Percentiles rank a stretch among this genome's conserved stretches.
Evolutionary conservation across 2,888 invertebrate species (phyloP).

Genomic region (Hemistola chrysoprasaria): DNA sequence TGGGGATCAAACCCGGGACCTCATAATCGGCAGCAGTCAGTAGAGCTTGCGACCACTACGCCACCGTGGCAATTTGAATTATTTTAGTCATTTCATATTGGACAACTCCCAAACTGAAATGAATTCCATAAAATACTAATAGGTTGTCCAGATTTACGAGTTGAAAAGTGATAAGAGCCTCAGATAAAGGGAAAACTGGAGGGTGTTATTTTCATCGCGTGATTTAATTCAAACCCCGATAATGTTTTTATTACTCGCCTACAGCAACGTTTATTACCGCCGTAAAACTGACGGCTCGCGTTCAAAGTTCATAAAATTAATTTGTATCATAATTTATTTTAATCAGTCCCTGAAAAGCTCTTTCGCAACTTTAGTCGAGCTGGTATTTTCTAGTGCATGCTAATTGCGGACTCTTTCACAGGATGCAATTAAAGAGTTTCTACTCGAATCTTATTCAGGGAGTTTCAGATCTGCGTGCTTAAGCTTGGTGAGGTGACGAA

Average conservation of each 20-base stretch:
- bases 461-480: slow-evolving; percentile 11
- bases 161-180: slow-evolving; percentile 4
- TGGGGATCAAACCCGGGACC: too few species aligned
- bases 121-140: too few species aligned
- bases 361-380: slow-evolving; percentile 42
- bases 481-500: too few species aligned
- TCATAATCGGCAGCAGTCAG: too few species aligned
- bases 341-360: slow-evolving; percentile 31
- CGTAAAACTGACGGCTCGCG: slow-evolving; percentile 24
- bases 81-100: too few species aligned
- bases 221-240: slow-evolving; percentile 22
- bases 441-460: slow-evolving; percentile 48
- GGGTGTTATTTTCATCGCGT: slow-evolving; percentile 15
- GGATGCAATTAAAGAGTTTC: slow-evolving; percentile 66
- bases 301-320: slow-evolving; percentile 22
- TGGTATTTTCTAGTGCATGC: slow-evolving; percentile 52
- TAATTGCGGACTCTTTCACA: slow-evolving; percentile 58
- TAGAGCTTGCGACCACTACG: too few species aligned
- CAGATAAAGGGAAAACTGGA: slow-evolving; percentile 8
- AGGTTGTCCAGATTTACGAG: slow-evolving; percentile 3
- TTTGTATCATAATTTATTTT: slow-evolving; percentile 25
- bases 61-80: too few species aligned
- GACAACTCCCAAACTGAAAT: slow-evolving; percentile 1
- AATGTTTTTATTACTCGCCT: slow-evolving; percentile 21
- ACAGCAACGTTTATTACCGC: slow-evolving; percentile 18